Percentiles rank a stretch among this genome's conserved stretches.
These are phyloP conservation scores for Drosophila mettleri DNA, from an alignment of 2,888 invertebrate genomes.

Conservation along the genomic window DNA sequence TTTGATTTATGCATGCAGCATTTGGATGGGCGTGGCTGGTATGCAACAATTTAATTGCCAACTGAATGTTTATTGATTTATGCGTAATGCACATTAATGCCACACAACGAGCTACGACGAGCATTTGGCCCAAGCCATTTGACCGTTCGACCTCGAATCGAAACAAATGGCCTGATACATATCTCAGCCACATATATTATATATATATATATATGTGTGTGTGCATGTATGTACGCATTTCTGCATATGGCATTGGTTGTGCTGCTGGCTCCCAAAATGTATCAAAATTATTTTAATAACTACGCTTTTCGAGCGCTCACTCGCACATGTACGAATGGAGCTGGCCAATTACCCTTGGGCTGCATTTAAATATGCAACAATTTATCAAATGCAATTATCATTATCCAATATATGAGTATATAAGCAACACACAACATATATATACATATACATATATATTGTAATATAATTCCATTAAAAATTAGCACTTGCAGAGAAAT, in stretches of 20 bases:
- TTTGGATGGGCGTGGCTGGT: slow-evolving; percentile 45
- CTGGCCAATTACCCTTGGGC: slow-evolving; percentile 35
- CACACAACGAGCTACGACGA: slow-evolving; percentile 42
- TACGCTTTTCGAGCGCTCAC: slow-evolving; percentile 18
- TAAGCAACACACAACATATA: neutral
- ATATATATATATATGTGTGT: neutral
- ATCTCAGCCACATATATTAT: neutral
- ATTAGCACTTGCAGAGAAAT: neutral
- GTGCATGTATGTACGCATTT: neutral
- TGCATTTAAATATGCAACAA: slow-evolving; percentile 23
- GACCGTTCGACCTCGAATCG: slow-evolving; percentile 23
- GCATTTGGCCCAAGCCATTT: slow-evolving; percentile 13
- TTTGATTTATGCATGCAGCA: slow-evolving; percentile 60
- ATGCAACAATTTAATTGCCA: slow-evolving; percentile 71
- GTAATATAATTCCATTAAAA: neutral
- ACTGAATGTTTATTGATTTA: slow-evolving; percentile 71
- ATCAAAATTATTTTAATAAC: slow-evolving; percentile 42
- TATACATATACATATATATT: neutral
- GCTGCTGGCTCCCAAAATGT: slow-evolving; percentile 13
- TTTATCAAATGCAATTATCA: slow-evolving; percentile 6
- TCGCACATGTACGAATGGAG: slow-evolving; percentile 23
- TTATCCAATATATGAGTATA: neutral
- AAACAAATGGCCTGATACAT: slow-evolving; percentile 9
- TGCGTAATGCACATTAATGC: slow-evolving; percentile 64
- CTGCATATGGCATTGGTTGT: too few relatives aligned